These are phyloP conservation scores for Dipodomys ordii DNA, from an alignment of 2,113 vertebrate species.

Conservation along the genomic window DNA sequence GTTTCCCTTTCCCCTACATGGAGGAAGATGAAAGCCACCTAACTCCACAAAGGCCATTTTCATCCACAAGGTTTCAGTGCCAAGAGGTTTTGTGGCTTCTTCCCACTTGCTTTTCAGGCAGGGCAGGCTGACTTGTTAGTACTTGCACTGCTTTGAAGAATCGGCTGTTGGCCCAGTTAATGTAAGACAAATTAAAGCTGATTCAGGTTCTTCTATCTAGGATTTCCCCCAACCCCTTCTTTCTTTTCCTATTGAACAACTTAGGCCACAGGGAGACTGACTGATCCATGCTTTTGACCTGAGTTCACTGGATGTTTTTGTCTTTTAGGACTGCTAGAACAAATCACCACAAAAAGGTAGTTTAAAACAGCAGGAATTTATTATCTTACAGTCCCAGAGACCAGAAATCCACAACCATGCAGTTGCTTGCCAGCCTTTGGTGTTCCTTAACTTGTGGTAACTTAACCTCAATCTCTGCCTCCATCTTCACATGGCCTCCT, in stretches of 20 bases:
- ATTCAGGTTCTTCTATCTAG: slow-evolving; percentile 23
- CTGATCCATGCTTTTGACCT: background rate
- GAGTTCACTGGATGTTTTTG: background rate
- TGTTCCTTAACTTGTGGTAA: background rate
- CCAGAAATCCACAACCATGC: background rate
- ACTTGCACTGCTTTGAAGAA: slow-evolving; percentile 65
- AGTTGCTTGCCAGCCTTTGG: background rate
- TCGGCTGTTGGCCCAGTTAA: background rate
- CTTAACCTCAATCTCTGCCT: background rate
- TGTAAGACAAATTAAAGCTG: slow-evolving; percentile 35
- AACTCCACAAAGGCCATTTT: background rate
- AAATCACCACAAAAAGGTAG: background rate
- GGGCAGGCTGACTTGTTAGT: slow-evolving; percentile 57
- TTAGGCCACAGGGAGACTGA: background rate
- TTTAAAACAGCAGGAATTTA: background rate
- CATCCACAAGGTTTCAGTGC: background rate
- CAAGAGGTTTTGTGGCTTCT: slow-evolving; percentile 24
- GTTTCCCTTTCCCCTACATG: background rate
- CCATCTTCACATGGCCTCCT: background rate
- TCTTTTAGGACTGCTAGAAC: background rate
- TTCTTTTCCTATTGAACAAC: background rate
- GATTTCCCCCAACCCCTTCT: background rate
- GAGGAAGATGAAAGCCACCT: background rate
- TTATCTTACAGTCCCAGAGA: background rate
- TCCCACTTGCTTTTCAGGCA: slow-evolving; percentile 59